phyloP scores from a whole-genome alignment of 2,888 invertebrate species.

The Synanthedon formicaeformis region DNA sequence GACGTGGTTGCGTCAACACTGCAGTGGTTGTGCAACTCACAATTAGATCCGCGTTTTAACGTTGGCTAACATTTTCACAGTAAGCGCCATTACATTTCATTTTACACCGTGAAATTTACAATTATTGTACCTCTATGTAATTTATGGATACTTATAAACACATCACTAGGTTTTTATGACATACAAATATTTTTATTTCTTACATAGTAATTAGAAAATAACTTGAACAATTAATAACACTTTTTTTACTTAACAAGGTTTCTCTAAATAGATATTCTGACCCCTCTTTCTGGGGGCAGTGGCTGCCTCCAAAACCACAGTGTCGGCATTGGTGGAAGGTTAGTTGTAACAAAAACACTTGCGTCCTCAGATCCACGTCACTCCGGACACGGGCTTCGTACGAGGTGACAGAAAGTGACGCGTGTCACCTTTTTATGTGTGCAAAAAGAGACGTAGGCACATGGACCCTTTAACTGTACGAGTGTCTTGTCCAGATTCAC shows the following conservation, averaged over 20 bases:
- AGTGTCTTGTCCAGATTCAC: not conserved
- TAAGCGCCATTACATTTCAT: not conserved
- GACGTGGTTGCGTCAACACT: not conserved
- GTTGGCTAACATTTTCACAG: constrained; percentile 2
- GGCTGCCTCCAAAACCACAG: too few relatives aligned
- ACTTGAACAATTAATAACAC: too few relatives aligned
- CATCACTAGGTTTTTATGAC: too few relatives aligned
- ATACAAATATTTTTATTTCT: too few relatives aligned
- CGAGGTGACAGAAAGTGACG: not conserved
- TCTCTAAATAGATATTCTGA: too few relatives aligned
- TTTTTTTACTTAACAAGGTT: too few relatives aligned
- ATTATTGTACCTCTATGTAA: too few relatives aligned
- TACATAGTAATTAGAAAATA: too few relatives aligned
- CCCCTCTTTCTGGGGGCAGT: too few relatives aligned
- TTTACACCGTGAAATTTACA: not conserved
- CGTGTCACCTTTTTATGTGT: not conserved
- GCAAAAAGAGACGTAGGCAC: not conserved
- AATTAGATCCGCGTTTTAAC: not conserved
- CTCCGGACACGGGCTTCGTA: not conserved
- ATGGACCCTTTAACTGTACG: not conserved
- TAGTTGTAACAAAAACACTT: not conserved
- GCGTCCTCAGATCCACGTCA: not conserved
- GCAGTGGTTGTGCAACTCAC: not conserved
- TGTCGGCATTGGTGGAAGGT: too few relatives aligned
- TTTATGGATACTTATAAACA: too few relatives aligned